Percentiles rank a stretch among this genome's conserved stretches.
These are phyloP conservation scores for Peromyscus eremicus DNA, from an alignment of 2,797 vertebrate species.

Conservation along the genomic window DNA sequence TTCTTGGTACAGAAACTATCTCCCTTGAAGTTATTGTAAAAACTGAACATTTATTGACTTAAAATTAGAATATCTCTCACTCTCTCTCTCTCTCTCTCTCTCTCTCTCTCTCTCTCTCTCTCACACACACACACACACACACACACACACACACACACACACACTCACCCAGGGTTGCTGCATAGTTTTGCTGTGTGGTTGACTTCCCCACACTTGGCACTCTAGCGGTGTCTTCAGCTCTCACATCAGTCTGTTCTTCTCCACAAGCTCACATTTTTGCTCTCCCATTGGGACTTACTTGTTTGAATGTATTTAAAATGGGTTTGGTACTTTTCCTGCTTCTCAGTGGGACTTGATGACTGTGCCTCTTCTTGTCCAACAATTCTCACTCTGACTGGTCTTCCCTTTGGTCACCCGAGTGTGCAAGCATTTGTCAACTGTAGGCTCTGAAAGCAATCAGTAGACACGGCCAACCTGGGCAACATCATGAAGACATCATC, in stretches of 20 bases:
- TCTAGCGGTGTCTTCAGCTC: too few relatives aligned
- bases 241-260: background rate
- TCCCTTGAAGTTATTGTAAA: background rate
- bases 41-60: background rate
- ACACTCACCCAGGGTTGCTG: too few relatives aligned
- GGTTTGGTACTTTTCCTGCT: background rate
- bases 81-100: too few relatives aligned
- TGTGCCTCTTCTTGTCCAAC: background rate
- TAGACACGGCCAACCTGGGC: background rate
- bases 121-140: background rate
- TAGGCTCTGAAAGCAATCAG: background rate
- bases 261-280: background rate
- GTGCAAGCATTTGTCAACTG: background rate
- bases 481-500: background rate
- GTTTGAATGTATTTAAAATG: background rate
- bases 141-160: background rate
- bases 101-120: too few relatives aligned
- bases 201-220: background rate
- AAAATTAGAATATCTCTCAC: background rate
- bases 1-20: background rate
- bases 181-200: background rate
- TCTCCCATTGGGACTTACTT: background rate
- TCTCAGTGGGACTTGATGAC: background rate
- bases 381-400: background rate
- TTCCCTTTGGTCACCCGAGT: background rate